Evolutionary conservation across 2,113 vertebrate species (phyloP).

Genomic region (Bambusicola thoracicus): DNA sequence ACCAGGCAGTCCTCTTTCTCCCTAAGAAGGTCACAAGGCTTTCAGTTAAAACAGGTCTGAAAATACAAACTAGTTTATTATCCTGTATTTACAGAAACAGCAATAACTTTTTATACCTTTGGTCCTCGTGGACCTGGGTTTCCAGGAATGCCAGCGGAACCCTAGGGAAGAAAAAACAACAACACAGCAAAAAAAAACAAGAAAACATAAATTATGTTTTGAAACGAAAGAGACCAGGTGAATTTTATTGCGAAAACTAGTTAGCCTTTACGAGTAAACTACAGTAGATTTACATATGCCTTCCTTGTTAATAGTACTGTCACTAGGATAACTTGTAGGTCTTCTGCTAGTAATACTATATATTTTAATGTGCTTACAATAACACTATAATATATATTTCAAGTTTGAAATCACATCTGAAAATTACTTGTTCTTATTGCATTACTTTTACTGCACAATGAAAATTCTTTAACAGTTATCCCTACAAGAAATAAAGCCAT

Average conservation of each 20-base stretch:
- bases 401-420: neutral
- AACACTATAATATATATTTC: neutral
- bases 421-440: neutral
- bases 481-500: neutral
- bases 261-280: neutral
- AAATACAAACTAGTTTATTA: neutral
- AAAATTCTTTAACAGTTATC: neutral
- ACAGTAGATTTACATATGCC: neutral
- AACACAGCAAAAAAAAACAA: neutral
- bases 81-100: neutral
- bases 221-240: neutral
- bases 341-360: neutral
- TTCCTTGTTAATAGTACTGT: neutral
- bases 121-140: constrained; percentile 89
- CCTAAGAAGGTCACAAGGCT: constrained; percentile 76
- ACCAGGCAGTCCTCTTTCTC: constrained; percentile 93
- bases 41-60: neutral
- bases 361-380: neutral
- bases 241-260: neutral
- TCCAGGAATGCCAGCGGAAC: constrained; percentile 77
- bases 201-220: neutral
- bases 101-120: constrained; percentile 83
- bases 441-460: neutral
- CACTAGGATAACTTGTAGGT: neutral
- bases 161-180: constrained; percentile 75